phyloP scores from a whole-genome alignment of 2,888 invertebrate genomes.

The Alitta virens region DNA sequence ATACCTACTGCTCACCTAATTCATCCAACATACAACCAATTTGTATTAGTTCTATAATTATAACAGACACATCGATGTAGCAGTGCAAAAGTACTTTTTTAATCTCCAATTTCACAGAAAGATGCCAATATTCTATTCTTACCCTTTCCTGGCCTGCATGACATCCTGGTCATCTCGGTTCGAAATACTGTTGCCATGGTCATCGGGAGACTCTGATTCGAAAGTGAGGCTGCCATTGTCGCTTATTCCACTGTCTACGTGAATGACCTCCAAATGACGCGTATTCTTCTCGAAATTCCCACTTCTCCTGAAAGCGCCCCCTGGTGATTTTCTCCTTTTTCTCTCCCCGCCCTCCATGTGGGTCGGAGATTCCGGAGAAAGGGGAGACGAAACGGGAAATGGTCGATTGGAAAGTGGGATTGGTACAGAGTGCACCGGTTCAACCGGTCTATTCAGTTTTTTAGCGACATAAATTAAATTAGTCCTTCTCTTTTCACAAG shows the following conservation, averaged over 20 bases:
- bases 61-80: no score
- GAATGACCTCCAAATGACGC: slow-evolving; percentile 9
- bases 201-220: no score
- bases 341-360: background rate
- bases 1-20: no score
- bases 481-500: slow-evolving; percentile 79
- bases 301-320: background rate
- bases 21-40: no score
- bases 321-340: background rate
- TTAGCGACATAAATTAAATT: slow-evolving; percentile 29
- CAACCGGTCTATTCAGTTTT: slow-evolving; percentile 67
- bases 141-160: slow-evolving; percentile 22
- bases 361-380: slow-evolving; percentile 1
- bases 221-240: slow-evolving; percentile 22
- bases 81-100: no score
- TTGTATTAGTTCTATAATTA: no score
- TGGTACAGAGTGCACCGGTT: slow-evolving; percentile 65
- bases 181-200: background rate
- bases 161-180: slow-evolving; percentile 6
- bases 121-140: background rate
- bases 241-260: slow-evolving; percentile 7
- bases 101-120: background rate
- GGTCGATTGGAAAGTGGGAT: background rate
- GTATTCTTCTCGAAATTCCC: no score
- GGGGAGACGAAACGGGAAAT: background rate